A percentile compares a stretch with the other conserved stretches of the same genome.
Evolutionary conservation across 2,888 invertebrate species (phyloP).

Genomic region (Spisula subtruncata): DNA sequence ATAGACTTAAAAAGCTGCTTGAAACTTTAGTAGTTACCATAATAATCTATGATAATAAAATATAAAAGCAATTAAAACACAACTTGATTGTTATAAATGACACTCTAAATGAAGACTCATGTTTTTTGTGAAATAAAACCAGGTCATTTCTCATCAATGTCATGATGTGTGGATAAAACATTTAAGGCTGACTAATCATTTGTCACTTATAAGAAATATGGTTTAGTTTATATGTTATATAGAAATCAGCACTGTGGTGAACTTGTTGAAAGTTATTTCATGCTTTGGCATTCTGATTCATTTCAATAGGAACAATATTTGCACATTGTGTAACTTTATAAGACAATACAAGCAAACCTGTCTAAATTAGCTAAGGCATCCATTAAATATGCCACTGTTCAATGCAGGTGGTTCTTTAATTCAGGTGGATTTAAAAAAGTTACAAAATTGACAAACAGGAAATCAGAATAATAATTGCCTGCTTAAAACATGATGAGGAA

Average conservation of each 20-base stretch:
- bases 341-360: too few species aligned
- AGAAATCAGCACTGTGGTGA: neutral
- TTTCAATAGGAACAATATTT: too few species aligned
- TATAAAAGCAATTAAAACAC: slow-evolving; percentile 15
- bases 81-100: slow-evolving; percentile 21
- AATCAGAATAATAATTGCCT: too few species aligned
- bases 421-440: too few species aligned
- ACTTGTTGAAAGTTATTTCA: neutral
- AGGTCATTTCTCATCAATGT: slow-evolving; percentile 19
- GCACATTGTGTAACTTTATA: too few species aligned
- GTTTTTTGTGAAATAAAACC: slow-evolving; percentile 4
- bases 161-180: neutral
- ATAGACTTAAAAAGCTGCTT: neutral
- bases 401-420: too few species aligned
- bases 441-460: too few species aligned
- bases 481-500: too few species aligned
- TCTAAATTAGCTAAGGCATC: too few species aligned
- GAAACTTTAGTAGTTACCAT: neutral
- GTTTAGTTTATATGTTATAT: neutral
- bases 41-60: neutral
- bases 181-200: slow-evolving; percentile 7
- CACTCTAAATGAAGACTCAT: neutral
- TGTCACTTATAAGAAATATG: neutral
- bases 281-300: too few species aligned
- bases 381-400: too few species aligned